phyloP scores from a whole-genome alignment of 2,113 vertebrate genomes.

The Crocuta crocuta region DNA sequence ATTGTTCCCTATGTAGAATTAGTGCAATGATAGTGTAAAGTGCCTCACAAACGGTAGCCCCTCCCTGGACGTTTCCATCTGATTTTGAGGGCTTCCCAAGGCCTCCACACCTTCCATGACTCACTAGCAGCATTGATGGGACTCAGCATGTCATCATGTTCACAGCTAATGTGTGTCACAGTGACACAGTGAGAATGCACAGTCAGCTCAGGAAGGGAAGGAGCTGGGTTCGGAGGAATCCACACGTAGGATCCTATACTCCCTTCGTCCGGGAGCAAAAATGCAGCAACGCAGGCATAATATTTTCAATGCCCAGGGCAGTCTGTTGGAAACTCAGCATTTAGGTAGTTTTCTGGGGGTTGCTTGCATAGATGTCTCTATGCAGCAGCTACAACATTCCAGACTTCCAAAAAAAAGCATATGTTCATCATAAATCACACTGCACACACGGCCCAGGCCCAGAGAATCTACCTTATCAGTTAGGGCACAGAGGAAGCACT shows the following conservation, averaged over 20 bases:
- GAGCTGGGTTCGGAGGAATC: not conserved
- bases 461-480: not conserved
- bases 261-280: not conserved
- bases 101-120: no score
- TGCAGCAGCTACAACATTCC: not conserved
- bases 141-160: no score
- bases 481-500: no score
- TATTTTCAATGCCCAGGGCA: not conserved
- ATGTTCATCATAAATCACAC: not conserved
- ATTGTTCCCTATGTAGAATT: fast-evolving
- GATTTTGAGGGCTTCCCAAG: not conserved
- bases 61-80: not conserved
- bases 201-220: not conserved
- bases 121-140: not conserved
- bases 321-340: not conserved
- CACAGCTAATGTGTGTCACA: not conserved
- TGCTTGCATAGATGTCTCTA: not conserved
- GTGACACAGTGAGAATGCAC: not conserved
- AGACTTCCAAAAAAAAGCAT: not conserved
- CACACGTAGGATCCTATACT: fast-evolving
- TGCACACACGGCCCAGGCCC: not conserved
- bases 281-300: not conserved
- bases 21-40: not conserved
- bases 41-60: no score
- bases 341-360: not conserved